Evolutionary conservation across 2,888 invertebrate genomes (phyloP).

Genomic region (Acanthosepion pharaonis): DNA sequence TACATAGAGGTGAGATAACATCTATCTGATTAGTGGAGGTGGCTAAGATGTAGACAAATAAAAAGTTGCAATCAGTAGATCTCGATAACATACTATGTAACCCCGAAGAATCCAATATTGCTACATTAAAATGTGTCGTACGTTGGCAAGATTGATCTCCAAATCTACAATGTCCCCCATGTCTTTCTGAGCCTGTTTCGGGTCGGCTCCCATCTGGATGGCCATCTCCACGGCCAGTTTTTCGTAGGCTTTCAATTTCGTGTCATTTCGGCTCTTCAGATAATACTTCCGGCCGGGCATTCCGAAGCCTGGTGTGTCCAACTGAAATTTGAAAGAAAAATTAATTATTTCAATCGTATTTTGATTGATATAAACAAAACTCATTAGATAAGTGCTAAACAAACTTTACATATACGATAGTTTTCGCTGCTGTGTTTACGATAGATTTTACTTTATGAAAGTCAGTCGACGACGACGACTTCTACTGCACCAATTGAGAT

Average conservation of each 20-base stretch:
- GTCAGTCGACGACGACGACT: no score
- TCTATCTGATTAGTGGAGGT: neutral
- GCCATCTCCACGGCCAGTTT: slow-evolving; percentile 89
- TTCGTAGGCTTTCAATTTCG: slow-evolving; percentile 87
- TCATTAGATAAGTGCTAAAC: no score
- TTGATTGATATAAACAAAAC: neutral
- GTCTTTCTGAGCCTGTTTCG: slow-evolving; percentile 81
- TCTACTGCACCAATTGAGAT: no score
- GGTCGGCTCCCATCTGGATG: slow-evolving; percentile 85
- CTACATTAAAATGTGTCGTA: slow-evolving; percentile 78
- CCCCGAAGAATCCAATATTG: slow-evolving; percentile 33
- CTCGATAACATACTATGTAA: slow-evolving; percentile 33
- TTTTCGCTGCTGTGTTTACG: no score
- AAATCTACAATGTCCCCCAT: slow-evolving; percentile 86
- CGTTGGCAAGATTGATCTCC: slow-evolving; percentile 91
- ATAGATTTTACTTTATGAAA: no score
- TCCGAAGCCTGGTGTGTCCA: slow-evolving; percentile 89
- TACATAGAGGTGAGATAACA: no score
- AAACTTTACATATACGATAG: no score
- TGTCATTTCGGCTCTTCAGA: slow-evolving; percentile 59
- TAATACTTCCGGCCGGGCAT: slow-evolving; percentile 91
- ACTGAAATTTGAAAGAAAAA: slow-evolving; percentile 76
- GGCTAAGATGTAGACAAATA: neutral
- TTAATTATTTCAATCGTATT: neutral
- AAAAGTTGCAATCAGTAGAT: slow-evolving; percentile 33